Conservation (phyloP, 2,113 vertebrate species). For the Cryptomyrus ogoouensis region DNA sequence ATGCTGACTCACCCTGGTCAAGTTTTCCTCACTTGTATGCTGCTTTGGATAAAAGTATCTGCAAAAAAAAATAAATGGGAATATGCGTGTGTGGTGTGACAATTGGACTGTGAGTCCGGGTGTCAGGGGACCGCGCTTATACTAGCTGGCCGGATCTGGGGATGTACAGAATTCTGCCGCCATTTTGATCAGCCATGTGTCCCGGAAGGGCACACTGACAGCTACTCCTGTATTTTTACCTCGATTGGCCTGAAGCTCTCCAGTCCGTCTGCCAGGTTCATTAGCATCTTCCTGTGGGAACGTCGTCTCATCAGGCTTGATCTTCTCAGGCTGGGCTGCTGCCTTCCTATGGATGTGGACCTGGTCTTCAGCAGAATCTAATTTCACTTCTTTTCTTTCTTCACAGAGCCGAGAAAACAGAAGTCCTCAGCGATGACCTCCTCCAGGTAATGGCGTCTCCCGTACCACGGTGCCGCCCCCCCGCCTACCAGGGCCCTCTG, state of each 20-base stretch:
- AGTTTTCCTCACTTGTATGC: background rate
- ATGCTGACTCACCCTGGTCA: background rate
- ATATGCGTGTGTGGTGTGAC: background rate
- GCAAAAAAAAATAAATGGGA: background rate
- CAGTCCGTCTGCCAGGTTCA: background rate
- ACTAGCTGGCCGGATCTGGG: background rate
- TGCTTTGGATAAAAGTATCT: background rate
- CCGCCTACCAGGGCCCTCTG: background rate
- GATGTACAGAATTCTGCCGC: background rate
- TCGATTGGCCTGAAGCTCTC: background rate
- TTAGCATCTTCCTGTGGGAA: background rate
- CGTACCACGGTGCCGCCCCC: too few species aligned
- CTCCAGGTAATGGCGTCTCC: constrained; percentile 69
- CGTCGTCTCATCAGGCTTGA: background rate
- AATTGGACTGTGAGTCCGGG: background rate
- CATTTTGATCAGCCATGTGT: background rate
- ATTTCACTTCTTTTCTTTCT: constrained; percentile 30
- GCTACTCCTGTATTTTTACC: background rate
- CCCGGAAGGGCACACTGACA: background rate
- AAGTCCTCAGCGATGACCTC: constrained; percentile 92
- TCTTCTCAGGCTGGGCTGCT: background rate
- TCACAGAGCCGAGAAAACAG: constrained; percentile 90
- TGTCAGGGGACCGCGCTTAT: background rate
- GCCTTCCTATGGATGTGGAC: background rate
- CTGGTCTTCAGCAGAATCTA: background rate